These are phyloP conservation scores for Euura saliciscinereae DNA, from an alignment of 1,140 invertebrate species.

Conservation along the genomic window DNA sequence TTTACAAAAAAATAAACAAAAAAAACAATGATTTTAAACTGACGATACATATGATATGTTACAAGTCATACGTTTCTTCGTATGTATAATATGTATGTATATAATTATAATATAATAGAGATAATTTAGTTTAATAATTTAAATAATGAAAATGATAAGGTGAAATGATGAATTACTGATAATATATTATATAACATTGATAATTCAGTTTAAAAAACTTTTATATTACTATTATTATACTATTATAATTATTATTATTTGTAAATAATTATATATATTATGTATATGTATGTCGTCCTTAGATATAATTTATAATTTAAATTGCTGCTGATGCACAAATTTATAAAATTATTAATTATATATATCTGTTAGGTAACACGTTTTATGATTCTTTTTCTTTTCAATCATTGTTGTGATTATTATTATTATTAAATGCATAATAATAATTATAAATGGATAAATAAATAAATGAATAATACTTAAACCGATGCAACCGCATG, in stretches of 20 bases:
- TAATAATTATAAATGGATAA: neutral
- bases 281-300: neutral
- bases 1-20: too few relatives aligned
- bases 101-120: too few relatives aligned
- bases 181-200: too few relatives aligned
- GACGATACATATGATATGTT: too few relatives aligned
- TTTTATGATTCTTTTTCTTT: neutral
- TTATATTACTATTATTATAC: conserved; percentile 5
- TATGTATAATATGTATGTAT: too few relatives aligned
- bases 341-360: neutral
- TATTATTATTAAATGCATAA: neutral
- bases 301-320: too few relatives aligned
- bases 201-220: neutral
- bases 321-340: conserved; percentile 4
- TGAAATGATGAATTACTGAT: too few relatives aligned
- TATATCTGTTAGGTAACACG: neutral
- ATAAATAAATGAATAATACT: neutral
- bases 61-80: too few relatives aligned
- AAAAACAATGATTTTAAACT: too few relatives aligned
- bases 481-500: too few relatives aligned
- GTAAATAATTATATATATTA: neutral
- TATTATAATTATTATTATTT: neutral
- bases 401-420: neutral
- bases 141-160: too few relatives aligned
- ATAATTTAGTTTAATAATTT: too few relatives aligned